Percentiles rank a stretch among this genome's conserved stretches.
Evolutionary conservation across 2,888 invertebrate genomes (phyloP).

Genomic region (Taphrorychus bicolor): DNA sequence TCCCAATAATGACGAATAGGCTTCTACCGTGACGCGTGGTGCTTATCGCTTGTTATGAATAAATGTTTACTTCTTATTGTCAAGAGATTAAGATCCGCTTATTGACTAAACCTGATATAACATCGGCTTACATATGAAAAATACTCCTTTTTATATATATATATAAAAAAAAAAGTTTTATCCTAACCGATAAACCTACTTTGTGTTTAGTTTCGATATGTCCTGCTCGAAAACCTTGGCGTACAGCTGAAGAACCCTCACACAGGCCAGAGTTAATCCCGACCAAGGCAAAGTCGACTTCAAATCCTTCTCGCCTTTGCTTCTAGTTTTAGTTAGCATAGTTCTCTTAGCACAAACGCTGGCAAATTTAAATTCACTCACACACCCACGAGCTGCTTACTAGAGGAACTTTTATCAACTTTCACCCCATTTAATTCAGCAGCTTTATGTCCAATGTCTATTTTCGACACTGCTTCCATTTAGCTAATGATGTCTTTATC

Average conservation of each 20-base stretch:
- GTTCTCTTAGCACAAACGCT: constrained; percentile 22
- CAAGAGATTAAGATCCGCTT: too few relatives aligned
- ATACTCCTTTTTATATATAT: too few relatives aligned
- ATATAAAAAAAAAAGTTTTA: too few relatives aligned
- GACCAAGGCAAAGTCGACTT: constrained; percentile 65
- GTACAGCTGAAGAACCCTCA: constrained; percentile 83
- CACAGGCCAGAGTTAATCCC: constrained; percentile 83
- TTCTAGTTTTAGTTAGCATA: constrained; percentile 48
- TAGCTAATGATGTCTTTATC: constrained; percentile 28
- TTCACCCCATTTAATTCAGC: constrained; percentile 17
- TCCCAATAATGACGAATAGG: too few relatives aligned
- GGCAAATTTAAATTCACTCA: neutral
- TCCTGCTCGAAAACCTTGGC: constrained; percentile 84
- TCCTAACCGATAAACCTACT: constrained; percentile 38
- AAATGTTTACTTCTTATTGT: too few relatives aligned
- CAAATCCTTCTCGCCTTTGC: constrained; percentile 42
- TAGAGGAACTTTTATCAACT: constrained; percentile 7
- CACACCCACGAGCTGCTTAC: constrained; percentile 9
- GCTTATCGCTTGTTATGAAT: too few relatives aligned
- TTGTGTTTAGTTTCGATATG: constrained; percentile 40
- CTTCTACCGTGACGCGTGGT: too few relatives aligned
- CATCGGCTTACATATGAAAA: too few relatives aligned
- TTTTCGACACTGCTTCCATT: constrained; percentile 11
- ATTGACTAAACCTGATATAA: too few relatives aligned
- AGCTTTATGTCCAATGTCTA: constrained; percentile 18